These are phyloP conservation scores for Oncopeltus fasciatus DNA, from an alignment of 1,140 invertebrate species.

Conservation along the genomic window DNA sequence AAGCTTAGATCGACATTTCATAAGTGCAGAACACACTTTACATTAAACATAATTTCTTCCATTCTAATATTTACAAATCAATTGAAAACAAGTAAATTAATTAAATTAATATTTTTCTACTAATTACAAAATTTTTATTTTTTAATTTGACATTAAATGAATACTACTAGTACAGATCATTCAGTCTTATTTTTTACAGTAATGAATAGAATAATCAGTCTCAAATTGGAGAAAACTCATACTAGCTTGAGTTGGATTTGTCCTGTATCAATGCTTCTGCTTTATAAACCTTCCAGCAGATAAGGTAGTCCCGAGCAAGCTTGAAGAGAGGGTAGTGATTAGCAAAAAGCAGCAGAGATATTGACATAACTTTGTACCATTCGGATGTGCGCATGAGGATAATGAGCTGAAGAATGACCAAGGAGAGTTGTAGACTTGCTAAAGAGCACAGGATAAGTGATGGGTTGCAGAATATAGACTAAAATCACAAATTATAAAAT, in stretches of 20 bases:
- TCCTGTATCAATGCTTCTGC: constrained; percentile 55
- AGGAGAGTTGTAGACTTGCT: constrained; percentile 51
- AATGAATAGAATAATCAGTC: too few relatives aligned
- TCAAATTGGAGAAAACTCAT: too few relatives aligned
- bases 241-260: constrained; percentile 31
- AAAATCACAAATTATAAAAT: constrained; percentile 27
- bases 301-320: constrained; percentile 66
- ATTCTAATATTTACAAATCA: too few relatives aligned
- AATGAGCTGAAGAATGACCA: constrained; percentile 63
- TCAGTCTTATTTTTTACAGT: too few relatives aligned
- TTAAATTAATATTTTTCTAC: too few relatives aligned
- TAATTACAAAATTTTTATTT: too few relatives aligned
- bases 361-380: constrained; percentile 82
- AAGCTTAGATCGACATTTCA: too few relatives aligned
- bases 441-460: constrained; percentile 58
- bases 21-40: too few relatives aligned
- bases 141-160: too few relatives aligned
- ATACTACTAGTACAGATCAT: too few relatives aligned
- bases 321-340: constrained; percentile 88
- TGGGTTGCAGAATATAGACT: constrained; percentile 81
- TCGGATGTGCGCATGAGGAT: constrained; percentile 60
- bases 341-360: constrained; percentile 68
- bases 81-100: too few relatives aligned
- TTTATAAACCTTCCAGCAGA: constrained; percentile 67
- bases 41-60: too few relatives aligned